Evolutionary conservation across 2,888 invertebrate species (phyloP), one percentile per base, ranked within the genome.

Genomic region (Pristionchus japonicus): DNA sequence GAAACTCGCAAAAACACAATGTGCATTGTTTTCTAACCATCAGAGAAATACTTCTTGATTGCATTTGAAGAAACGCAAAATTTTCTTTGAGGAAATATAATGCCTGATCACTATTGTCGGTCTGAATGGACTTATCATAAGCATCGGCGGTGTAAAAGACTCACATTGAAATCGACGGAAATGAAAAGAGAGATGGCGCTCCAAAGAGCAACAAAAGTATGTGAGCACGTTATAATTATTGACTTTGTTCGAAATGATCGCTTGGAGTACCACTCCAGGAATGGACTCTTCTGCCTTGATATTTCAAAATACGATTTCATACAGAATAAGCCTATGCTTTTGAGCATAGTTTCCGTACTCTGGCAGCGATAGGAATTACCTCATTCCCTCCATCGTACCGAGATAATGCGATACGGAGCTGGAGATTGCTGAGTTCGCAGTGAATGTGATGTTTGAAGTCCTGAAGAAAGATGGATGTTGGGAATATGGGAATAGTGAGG

Each of bases 361-460:
- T n/a, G n/a, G n/a, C n/a, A n/a, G n/a, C n/a, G n/a, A n/a, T n/a
- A n/a, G n/a, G n/a, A n/a, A n/a, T n/a, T n/a, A 34, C 77, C 77
- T 77, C 77, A 77, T 43, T 77, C 77, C 77, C 27, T 77, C 77
- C 77, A 77, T 77, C 40, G 43, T 43, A n/a, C 77, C 77, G 77
- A 77, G 77, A 34, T 77, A 77, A 47, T 77, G 77, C 3, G 77
- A 77, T 2, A 77, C 43, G n/a, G 77, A 77, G 27, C 77, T 77
- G 43, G 27, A 27, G 13, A 77, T 47, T 1, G 77, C 77, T 27
- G 77, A 47, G 27, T 77, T 77, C n/a, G 77, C 43, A 3, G 43
- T 47, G 43, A 77, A 77, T 17, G 77, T 15, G 4, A 0, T 77
- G 47, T 47, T 77, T 0, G 77, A 40, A 27, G 37, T 43, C 77